Base-by-base conservation (phyloP, 2,113 vertebrate species). In the Amphilophus citrinellus region DNA sequence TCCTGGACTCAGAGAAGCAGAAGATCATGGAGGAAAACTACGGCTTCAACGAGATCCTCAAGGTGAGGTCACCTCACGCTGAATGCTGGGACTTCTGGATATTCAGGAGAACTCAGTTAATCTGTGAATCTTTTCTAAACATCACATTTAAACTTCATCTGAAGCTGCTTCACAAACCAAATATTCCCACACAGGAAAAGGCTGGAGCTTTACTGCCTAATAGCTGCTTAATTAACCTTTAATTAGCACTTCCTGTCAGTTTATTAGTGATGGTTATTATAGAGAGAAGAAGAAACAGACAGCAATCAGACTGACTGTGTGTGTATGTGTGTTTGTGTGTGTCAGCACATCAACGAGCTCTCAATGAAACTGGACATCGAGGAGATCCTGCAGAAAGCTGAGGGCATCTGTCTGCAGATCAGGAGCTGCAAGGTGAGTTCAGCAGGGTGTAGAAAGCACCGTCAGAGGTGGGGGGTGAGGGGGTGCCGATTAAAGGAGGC, bases 291-390 rank as follows among this genome's bases (percentile, higher is more conserved):
- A 39, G 37, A 39, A 39, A 39, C 37, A 3, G 37, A 42, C 10
- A 3, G 10, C 37, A 39, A 8, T 39, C 35, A 18, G 18, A n/a
- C 35, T 20, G 35, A 11, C 73, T 27, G 27, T 27, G 27, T 27
- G 27, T 27, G 27, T 27, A 4, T 53, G 30, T 22, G 37, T 42
- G 11, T 20, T 5, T 30, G 2, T 61, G 37, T 66, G 58, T 75
- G 79, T 84, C 94, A 99, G 98, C 98, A 99, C 93, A 97, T 99
- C 89, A 99, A 99, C 83, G 98, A 99, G 89, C 96, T 99, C 62
- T 98, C 98, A 15, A 98, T 99, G 98, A 99, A 98, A 89, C 97
- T 99, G 83, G 97, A 98, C 91, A 95, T 99, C 11, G 97, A 99
- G 90, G 97, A 97, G 83, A 94, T 98, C 79, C 96, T 99, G 2